Evolutionary conservation across 2,888 invertebrate species (phyloP), one percentile per base, ranked within the genome.

Genomic region (Dione juno): DNA sequence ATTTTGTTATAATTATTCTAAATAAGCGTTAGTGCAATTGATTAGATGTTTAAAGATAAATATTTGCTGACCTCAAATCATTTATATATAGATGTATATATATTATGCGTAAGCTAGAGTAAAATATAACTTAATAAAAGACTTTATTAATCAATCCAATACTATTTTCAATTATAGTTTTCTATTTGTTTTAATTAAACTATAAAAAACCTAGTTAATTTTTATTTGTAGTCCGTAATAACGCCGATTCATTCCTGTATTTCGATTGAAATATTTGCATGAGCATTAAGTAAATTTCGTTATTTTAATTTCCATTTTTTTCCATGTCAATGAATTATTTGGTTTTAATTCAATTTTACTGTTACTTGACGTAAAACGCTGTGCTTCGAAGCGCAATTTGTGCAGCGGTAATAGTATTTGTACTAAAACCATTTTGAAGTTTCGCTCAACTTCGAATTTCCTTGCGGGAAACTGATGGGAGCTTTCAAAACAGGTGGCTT

Each of bases 371-470:
- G 58, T n/a, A 19, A 58, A 40, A 58, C 6, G 13, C n/a, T n/a
- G n/a, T n/a, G n/a, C n/a, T n/a, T n/a, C n/a, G n/a, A n/a, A n/a
- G n/a, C n/a, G n/a, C n/a, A 66, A 66, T 57, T 57, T 66, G 66
- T 28, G 13, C 41, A 67, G 41, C 67, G 14, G 43, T 52, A 67
- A 67, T 28, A 28, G n/a, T 52, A 35, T 59, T 67, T 67, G 28
- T 52, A 41, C 28, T 16, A 8, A 59, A 67, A 52, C 35, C 52
- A 67, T 67, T 67, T 52, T 50, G 35, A 11, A 67, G 41, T 67
- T 67, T 67, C 28, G 67, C 43, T 67, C 40, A 67, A 61, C 28
- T 58, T 67, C 59, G 35, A 61, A 52, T 61, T 67, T 61, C 59
- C 67, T 50, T 48, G n/a, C 13, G n/a, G 52, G 41, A 43, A 59